phyloP scores from a whole-genome alignment of 2,113 vertebrate genomes.

The Aleadryas rufinucha region DNA sequence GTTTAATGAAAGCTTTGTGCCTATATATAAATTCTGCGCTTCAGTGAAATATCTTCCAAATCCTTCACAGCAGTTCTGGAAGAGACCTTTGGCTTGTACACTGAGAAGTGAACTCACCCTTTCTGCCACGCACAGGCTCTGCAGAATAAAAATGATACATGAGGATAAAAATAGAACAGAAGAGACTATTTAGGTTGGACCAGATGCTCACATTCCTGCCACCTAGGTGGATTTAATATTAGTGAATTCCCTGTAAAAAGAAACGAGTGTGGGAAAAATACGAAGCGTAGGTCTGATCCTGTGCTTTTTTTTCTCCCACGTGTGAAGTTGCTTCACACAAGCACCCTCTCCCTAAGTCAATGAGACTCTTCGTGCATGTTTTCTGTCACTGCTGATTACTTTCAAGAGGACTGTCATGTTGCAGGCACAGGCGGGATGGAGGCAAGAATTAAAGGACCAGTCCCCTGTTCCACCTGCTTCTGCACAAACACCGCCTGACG shows the following conservation, averaged over 20 bases:
- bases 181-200: slow-evolving; percentile 48
- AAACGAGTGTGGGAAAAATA: slow-evolving; percentile 8
- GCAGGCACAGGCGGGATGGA: not conserved
- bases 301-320: not conserved
- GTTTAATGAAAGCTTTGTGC: slow-evolving; percentile 53
- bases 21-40: slow-evolving; percentile 33
- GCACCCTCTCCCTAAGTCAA: slow-evolving; percentile 26
- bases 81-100: slow-evolving; percentile 42
- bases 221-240: slow-evolving; percentile 41
- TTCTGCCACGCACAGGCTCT: slow-evolving; percentile 5
- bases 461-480: not conserved
- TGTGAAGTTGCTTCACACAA: slow-evolving; percentile 27
- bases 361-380: not conserved
- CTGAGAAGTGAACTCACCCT: slow-evolving; percentile 27
- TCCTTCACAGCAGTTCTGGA: slow-evolving; percentile 25
- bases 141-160: slow-evolving; percentile 44
- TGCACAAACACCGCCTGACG: not conserved
- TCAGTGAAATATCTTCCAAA: slow-evolving; percentile 12
- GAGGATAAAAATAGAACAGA: slow-evolving; percentile 62
- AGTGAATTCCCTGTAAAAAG: slow-evolving; percentile 13
- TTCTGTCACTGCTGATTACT: slow-evolving; percentile 24
- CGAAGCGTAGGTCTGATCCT: not conserved
- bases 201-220: slow-evolving; percentile 62
- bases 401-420: slow-evolving; percentile 12
- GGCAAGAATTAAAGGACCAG: not conserved